phyloP scores from a whole-genome alignment of 2,797 vertebrate species.

The Spondyliosoma cantharus region DNA sequence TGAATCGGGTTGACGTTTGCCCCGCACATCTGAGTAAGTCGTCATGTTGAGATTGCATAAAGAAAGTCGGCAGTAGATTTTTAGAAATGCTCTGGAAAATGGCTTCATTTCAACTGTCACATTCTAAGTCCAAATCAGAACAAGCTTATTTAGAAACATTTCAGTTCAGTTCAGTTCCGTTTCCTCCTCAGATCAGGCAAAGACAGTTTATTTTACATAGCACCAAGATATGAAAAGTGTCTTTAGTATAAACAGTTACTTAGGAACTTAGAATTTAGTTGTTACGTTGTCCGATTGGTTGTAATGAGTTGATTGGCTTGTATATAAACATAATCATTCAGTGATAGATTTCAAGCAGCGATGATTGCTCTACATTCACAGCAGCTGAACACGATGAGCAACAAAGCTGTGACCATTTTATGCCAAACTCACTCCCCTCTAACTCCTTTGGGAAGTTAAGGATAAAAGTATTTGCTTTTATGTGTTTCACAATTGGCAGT shows the following conservation, averaged over 20 bases:
- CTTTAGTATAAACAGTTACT: not conserved
- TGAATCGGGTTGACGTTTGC: not conserved
- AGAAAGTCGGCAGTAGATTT: not conserved
- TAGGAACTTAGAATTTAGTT: not conserved
- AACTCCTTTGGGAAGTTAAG: conserved; percentile 20
- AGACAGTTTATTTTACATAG: no score
- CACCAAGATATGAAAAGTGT: no score
- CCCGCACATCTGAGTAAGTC: not conserved
- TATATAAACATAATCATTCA: not conserved
- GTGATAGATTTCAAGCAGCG: not conserved
- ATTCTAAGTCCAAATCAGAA: not conserved
- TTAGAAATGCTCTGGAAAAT: not conserved
- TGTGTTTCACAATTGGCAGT: conserved; percentile 56
- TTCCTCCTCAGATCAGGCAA: not conserved
- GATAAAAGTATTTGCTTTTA: conserved; percentile 45
- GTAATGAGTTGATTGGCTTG: not conserved
- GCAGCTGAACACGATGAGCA: conserved; percentile 11
- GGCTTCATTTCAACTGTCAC: not conserved
- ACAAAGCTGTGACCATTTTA: not conserved
- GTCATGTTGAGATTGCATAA: not conserved
- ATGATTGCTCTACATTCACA: not conserved
- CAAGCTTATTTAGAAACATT: not conserved
- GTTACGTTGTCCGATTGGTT: not conserved
- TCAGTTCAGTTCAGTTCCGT: not conserved
- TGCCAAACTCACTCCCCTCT: conserved; percentile 18